Conservation (phyloP, 2,797 vertebrate species). For the Percopsis omiscomaycus region DNA sequence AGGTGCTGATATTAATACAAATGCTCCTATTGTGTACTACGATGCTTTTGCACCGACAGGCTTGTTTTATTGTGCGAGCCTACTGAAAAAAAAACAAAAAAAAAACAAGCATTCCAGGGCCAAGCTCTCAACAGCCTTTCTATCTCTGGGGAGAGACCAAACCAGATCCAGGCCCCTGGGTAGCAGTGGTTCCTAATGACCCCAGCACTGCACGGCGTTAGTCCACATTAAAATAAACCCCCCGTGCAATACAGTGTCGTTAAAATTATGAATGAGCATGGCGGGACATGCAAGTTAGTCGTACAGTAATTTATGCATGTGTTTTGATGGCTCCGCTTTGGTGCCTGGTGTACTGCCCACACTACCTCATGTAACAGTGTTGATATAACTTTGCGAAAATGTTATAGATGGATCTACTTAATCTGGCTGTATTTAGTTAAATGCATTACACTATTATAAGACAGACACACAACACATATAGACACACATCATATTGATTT, state of each 20-base stretch:
- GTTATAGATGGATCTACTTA: conserved; percentile 64
- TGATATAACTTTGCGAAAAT: conserved; percentile 56
- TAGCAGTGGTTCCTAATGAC: conserved; percentile 1
- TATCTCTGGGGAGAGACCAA: conserved; percentile 9
- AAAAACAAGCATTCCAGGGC: neutral
- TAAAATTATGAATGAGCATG: conserved; percentile 30
- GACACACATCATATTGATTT: conserved; percentile 22
- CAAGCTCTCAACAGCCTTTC: neutral
- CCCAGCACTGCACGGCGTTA: conserved; percentile 1
- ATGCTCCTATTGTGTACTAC: conserved; percentile 37
- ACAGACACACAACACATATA: conserved; percentile 31
- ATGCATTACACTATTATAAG: conserved; percentile 40
- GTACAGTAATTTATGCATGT: conserved; percentile 48
- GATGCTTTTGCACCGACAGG: conserved; percentile 13
- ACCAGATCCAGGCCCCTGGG: neutral
- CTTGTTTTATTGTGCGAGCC: conserved; percentile 20
- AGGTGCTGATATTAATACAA: conserved; percentile 34
- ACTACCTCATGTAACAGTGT: conserved; percentile 45
- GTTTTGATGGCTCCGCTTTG: conserved; percentile 42
- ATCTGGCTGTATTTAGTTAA: conserved; percentile 46
- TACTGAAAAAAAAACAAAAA: neutral
- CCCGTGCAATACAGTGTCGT: conserved; percentile 4
- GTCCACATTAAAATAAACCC: conserved; percentile 9
- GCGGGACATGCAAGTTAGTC: conserved; percentile 44
- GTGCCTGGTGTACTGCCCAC: conserved; percentile 45